Conservation (phyloP, 2,888 invertebrate genomes). For the Blera fallax region DNA sequence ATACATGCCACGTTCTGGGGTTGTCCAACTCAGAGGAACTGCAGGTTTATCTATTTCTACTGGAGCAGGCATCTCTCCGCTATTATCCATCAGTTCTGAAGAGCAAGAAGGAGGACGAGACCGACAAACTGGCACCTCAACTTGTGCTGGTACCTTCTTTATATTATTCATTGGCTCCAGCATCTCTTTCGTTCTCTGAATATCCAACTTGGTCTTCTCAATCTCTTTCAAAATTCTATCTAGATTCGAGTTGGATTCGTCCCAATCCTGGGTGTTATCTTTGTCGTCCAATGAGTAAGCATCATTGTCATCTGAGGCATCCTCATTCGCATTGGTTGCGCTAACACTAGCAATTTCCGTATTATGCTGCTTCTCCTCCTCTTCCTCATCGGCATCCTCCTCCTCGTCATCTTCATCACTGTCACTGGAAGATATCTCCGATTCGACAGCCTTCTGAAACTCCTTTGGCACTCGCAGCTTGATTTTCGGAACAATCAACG, state of each 20-base stretch:
- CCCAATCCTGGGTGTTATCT: slow-evolving; percentile 46
- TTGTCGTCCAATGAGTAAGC: slow-evolving; percentile 31
- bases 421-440: slow-evolving; percentile 80
- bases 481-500: slow-evolving; percentile 85
- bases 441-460: slow-evolving; percentile 82
- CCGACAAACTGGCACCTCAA: not conserved
- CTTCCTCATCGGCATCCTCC: slow-evolving; percentile 35
- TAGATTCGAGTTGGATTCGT: slow-evolving; percentile 74
- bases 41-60: not conserved
- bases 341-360: slow-evolving; percentile 74
- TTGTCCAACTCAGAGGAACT: not conserved
- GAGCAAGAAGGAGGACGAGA: not conserved
- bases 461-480: slow-evolving; percentile 87
- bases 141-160: slow-evolving; percentile 26
- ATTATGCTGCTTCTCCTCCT: slow-evolving; percentile 40
- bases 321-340: slow-evolving; percentile 76
- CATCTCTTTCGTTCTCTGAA: slow-evolving; percentile 77
- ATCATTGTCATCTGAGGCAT: slow-evolving; percentile 66
- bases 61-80: not conserved
- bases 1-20: slow-evolving; percentile 48
- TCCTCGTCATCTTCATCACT: slow-evolving; percentile 77
- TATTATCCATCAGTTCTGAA: not conserved
- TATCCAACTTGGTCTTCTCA: slow-evolving; percentile 79
- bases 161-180: slow-evolving; percentile 56
- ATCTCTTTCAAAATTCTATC: slow-evolving; percentile 78